Percentiles rank a stretch among this genome's conserved stretches.
These are phyloP conservation scores for Paramormyrops hopkinsi DNA, from an alignment of 2,797 vertebrate species.

Conservation along the genomic window DNA sequence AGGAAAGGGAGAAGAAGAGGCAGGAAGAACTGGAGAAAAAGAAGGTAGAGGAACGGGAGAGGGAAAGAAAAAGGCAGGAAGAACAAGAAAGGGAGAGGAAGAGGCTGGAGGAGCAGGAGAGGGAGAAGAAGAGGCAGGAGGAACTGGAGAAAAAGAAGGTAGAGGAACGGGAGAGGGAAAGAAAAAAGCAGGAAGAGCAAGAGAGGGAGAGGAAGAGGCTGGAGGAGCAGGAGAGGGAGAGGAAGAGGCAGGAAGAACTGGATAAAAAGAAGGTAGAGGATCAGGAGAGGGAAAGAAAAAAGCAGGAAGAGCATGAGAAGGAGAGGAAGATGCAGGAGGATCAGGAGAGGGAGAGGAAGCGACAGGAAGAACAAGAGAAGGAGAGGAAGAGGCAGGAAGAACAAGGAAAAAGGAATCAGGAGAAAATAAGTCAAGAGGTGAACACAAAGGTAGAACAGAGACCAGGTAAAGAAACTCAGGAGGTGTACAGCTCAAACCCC, in stretches of 20 bases:
- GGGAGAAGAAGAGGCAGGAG: background rate
- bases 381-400: slow-evolving; percentile 17
- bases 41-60: background rate
- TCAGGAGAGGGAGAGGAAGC: background rate
- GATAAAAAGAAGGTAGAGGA: background rate
- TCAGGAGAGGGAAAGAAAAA: background rate
- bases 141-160: background rate
- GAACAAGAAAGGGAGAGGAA: background rate
- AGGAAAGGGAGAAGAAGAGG: background rate
- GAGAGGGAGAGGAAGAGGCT: too few relatives aligned
- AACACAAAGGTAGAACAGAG: slow-evolving; percentile 8
- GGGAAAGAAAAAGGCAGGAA: background rate
- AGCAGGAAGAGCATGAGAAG: background rate
- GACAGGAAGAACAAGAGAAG: background rate
- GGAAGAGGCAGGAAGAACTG: background rate
- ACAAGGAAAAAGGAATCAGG: background rate
- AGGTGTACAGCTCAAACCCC: slow-evolving; percentile 33
- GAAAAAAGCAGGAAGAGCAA: slow-evolving; percentile 1
- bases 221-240: background rate
- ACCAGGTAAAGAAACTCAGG: slow-evolving; percentile 15
- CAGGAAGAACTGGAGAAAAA: background rate
- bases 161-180: background rate
- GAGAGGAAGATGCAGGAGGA: slow-evolving; percentile 17
- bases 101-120: background rate
- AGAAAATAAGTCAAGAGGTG: slow-evolving; percentile 5